Evolutionary conservation across 2,113 vertebrate species (phyloP).

Genomic region (Stercorarius parasiticus): DNA sequence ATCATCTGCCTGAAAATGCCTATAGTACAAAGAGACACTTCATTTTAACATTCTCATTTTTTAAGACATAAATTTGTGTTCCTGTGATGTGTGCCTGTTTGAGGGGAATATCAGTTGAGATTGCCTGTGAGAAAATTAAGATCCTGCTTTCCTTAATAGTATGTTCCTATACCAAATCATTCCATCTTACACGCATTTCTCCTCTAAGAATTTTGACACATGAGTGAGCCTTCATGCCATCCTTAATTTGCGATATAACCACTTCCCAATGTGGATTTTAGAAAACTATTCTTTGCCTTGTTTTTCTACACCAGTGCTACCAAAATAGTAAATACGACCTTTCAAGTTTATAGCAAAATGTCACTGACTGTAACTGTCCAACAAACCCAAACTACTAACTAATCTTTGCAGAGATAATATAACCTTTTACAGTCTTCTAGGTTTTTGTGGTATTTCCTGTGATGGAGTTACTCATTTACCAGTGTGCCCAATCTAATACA

Average conservation of each 20-base stretch:
- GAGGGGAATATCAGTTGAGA: neutral
- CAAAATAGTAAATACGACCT: neutral
- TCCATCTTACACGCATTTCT: neutral
- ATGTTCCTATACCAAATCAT: neutral
- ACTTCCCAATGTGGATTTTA: neutral
- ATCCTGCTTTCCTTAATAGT: neutral
- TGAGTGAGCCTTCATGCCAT: accelerated
- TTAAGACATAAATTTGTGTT: neutral
- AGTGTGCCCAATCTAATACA: neutral
- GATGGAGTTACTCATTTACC: neutral
- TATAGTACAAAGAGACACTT: neutral
- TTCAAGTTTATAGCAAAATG: neutral
- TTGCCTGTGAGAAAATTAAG: neutral
- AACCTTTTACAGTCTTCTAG: neutral
- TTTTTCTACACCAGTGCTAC: neutral
- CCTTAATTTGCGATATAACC: no score
- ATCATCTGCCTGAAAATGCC: neutral
- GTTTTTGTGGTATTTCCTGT: neutral
- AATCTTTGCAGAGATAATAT: neutral
- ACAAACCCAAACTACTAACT: neutral
- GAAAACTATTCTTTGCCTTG: neutral
- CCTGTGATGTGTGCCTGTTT: neutral
- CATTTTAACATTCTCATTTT: neutral
- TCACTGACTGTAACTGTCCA: neutral
- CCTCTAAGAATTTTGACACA: neutral